A percentile compares a stretch with the other conserved stretches of the same genome.
Evolutionary conservation across 1,140 invertebrate genomes (phyloP).

Genomic region (Amphibalanus amphitrite): DNA sequence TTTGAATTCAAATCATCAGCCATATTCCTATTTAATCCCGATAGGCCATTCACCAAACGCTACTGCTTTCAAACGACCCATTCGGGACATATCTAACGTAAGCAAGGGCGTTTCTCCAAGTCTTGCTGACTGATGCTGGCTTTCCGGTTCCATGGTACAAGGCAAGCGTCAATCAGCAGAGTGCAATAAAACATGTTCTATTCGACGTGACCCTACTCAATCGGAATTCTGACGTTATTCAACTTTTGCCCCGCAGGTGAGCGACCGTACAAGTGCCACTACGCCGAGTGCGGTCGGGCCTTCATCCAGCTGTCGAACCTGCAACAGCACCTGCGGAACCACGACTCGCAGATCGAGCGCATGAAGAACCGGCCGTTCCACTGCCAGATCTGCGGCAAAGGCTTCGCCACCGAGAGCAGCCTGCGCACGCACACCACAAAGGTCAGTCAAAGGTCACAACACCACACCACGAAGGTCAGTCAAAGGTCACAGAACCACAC

Average conservation of each 20-base stretch:
- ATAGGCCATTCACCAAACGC: no score
- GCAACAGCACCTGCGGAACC: slow-evolving; percentile 88
- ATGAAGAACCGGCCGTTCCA: slow-evolving; percentile 89
- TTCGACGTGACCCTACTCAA: no score
- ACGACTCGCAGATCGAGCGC: slow-evolving; percentile 85
- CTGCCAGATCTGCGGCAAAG: slow-evolving; percentile 89
- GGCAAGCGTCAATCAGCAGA: no score
- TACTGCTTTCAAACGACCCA: no score
- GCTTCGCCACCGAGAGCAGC: slow-evolving; percentile 88
- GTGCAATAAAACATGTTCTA: no score
- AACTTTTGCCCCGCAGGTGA: slow-evolving; percentile 47
- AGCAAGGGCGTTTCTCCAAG: no score
- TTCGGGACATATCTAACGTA: no score
- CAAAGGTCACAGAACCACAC: neutral
- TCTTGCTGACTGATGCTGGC: no score
- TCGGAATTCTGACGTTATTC: no score
- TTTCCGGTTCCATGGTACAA: no score
- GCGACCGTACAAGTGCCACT: slow-evolving; percentile 88
- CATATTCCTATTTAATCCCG: no score
- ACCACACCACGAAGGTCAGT: neutral
- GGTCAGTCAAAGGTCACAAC: slow-evolving; percentile 34
- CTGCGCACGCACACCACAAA: slow-evolving; percentile 87
- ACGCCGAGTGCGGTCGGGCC: slow-evolving; percentile 82
- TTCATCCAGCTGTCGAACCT: slow-evolving; percentile 96
- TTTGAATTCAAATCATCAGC: no score